Evolutionary conservation across 2,888 invertebrate species (phyloP).

Genomic region (Steinernema hermaphroditum): DNA sequence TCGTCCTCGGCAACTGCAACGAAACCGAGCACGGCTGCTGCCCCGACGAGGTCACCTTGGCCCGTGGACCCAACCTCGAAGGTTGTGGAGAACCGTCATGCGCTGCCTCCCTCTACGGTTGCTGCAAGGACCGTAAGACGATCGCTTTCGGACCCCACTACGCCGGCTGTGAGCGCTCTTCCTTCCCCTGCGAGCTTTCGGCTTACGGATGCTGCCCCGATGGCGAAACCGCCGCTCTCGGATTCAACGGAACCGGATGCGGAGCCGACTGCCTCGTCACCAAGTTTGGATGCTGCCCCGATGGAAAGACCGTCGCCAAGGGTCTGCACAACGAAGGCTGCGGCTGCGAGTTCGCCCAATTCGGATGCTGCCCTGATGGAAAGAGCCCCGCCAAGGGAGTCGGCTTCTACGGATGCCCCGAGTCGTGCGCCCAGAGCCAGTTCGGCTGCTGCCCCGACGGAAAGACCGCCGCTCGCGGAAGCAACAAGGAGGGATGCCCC

Average conservation of each 20-base stretch:
- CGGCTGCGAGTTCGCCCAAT: constrained; percentile 68
- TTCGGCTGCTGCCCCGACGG: constrained; percentile 88
- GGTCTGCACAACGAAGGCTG: constrained; percentile 65
- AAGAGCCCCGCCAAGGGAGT: constrained; percentile 73
- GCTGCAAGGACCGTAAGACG: constrained; percentile 69
- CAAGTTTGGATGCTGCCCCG: constrained; percentile 67
- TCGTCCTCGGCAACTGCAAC: constrained; percentile 67
- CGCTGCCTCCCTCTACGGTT: constrained; percentile 68
- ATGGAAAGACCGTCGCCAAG: constrained; percentile 64
- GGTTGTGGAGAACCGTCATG: constrained; percentile 73
- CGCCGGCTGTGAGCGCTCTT: constrained; percentile 65
- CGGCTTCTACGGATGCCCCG: constrained; percentile 77
- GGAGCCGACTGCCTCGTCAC: constrained; percentile 65
- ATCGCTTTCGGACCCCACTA: constrained; percentile 67
- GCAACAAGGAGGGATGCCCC: constrained; percentile 74
- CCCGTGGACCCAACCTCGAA: constrained; percentile 78
- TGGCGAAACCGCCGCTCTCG: constrained; percentile 81
- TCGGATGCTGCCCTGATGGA: constrained; percentile 72
- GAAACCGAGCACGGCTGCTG: constrained; percentile 80
- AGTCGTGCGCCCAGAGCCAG: constrained; percentile 69
- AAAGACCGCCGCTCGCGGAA: constrained; percentile 82
- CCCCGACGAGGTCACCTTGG: constrained; percentile 81
- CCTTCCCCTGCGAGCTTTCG: constrained; percentile 69
- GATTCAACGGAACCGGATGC: constrained; percentile 76
- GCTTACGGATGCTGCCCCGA: constrained; percentile 86